These are phyloP conservation scores for Lucinisca nassula DNA, from an alignment of 2,888 invertebrate species.

Conservation along the genomic window DNA sequence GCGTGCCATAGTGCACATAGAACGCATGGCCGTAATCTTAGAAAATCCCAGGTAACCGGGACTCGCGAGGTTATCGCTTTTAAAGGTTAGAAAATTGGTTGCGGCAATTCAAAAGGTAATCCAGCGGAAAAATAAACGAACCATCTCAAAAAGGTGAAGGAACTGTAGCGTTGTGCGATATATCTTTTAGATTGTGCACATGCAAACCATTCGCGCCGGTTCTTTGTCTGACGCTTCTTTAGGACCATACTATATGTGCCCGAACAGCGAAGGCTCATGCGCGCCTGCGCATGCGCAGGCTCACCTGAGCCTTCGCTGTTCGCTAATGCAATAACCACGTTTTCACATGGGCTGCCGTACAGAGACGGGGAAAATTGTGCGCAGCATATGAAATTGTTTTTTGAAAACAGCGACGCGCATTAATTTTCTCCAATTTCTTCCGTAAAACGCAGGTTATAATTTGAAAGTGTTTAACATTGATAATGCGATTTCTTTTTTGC, in stretches of 20 bases:
- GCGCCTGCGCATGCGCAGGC: too few relatives aligned
- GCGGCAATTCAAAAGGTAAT: conserved; percentile 62
- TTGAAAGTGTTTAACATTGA: conserved; percentile 58
- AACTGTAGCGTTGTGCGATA: too few relatives aligned
- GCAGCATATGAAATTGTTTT: conserved; percentile 51
- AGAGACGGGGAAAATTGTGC: conserved; percentile 17
- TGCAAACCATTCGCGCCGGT: too few relatives aligned
- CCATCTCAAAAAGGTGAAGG: too few relatives aligned
- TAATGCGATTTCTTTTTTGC: conserved; percentile 36
- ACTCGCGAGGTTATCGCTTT: conserved; percentile 30
- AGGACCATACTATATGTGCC: too few relatives aligned
- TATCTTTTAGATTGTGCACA: too few relatives aligned
- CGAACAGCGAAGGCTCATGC: too few relatives aligned
- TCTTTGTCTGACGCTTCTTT: too few relatives aligned
- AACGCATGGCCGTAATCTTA: conserved; percentile 50
- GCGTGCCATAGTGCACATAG: conserved; percentile 43
- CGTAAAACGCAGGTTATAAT: conserved; percentile 43
- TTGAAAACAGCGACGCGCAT: conserved; percentile 30
- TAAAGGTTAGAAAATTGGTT: conserved; percentile 54
- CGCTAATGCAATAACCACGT: too few relatives aligned
- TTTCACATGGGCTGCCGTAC: too few relatives aligned
- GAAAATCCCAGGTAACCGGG: conserved; percentile 50
- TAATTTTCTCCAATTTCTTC: conserved; percentile 50
- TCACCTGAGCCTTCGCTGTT: too few relatives aligned
- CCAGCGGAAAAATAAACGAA: conserved; percentile 68